phyloP scores from a whole-genome alignment of 2,888 invertebrate species.

The Stenchaetothrips biformis region DNA sequence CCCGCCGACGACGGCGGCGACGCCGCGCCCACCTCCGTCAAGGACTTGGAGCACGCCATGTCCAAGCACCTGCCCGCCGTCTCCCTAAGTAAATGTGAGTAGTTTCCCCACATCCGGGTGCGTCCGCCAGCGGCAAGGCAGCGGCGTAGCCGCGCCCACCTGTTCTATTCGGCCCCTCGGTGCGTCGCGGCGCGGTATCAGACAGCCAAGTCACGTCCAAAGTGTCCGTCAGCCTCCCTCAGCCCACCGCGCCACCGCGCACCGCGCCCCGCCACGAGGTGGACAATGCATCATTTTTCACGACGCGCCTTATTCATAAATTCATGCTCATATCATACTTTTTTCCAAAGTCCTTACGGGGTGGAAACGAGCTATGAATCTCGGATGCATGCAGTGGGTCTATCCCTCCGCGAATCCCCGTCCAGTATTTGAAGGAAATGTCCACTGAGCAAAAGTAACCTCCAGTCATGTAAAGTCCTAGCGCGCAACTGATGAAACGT shows the following conservation, averaged over 20 bases:
- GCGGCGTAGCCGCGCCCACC: background rate
- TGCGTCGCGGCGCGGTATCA: background rate
- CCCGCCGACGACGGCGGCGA: constrained; percentile 39
- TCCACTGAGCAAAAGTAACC: too few relatives aligned
- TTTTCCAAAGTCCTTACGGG: too few relatives aligned
- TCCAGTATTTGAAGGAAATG: too few relatives aligned
- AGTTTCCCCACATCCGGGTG: background rate
- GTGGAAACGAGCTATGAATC: too few relatives aligned
- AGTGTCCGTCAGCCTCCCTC: background rate
- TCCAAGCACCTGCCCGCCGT: constrained; percentile 79
- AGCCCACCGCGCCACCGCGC: constrained; percentile 37
- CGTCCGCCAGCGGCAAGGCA: constrained; percentile 50
- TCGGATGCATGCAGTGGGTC: background rate
- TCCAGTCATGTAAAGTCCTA: too few relatives aligned
- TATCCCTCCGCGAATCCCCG: background rate
- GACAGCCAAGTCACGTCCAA: background rate
- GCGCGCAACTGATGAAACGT: too few relatives aligned
- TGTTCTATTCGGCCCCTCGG: too few relatives aligned
- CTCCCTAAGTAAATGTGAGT: constrained; percentile 47
- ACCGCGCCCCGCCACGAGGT: constrained; percentile 31
- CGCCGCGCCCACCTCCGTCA: constrained; percentile 57
- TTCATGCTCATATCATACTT: background rate
- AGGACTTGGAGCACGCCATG: constrained; percentile 94
- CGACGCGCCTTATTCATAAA: background rate
- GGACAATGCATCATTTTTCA: background rate